Conservation (phyloP, 2,797 vertebrate genomes). For the Gorsachius magnificus region DNA sequence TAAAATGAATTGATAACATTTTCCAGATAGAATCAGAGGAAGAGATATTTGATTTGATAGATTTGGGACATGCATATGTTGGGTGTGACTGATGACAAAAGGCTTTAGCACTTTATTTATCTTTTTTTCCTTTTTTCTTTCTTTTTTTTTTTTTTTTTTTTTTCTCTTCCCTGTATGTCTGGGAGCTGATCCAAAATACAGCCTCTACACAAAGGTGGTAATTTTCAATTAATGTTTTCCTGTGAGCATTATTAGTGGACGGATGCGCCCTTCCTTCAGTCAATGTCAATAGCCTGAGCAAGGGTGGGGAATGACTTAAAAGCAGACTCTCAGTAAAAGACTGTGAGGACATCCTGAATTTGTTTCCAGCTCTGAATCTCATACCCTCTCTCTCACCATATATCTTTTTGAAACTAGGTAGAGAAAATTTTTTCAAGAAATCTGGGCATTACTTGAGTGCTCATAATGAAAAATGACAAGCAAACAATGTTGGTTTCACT, state of each 20-base stretch:
- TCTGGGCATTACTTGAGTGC: neutral
- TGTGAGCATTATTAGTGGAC: neutral
- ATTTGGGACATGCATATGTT: neutral
- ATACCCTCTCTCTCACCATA: neutral
- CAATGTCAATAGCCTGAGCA: neutral
- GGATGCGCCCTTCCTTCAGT: neutral
- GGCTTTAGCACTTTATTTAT: neutral
- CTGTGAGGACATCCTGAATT: neutral
- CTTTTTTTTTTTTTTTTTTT: no score
- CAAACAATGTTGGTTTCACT: neutral
- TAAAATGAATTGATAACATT: neutral
- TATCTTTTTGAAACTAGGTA: neutral
- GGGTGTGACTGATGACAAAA: neutral
- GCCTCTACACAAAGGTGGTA: neutral
- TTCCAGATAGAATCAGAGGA: neutral
- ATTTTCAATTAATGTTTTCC: neutral
- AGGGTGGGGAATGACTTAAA: neutral
- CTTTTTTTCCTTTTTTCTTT: no score
- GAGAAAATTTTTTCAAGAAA: neutral
- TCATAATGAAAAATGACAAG: neutral
- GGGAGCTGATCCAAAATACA: neutral
- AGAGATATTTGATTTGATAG: neutral
- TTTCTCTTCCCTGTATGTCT: neutral
- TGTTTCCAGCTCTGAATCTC: neutral
- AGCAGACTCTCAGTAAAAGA: neutral